A percentile compares a stretch with the other conserved stretches of the same genome.
These are phyloP conservation scores for Vireo griseus DNA, from an alignment of 2,797 vertebrate genomes.

Conservation along the genomic window DNA sequence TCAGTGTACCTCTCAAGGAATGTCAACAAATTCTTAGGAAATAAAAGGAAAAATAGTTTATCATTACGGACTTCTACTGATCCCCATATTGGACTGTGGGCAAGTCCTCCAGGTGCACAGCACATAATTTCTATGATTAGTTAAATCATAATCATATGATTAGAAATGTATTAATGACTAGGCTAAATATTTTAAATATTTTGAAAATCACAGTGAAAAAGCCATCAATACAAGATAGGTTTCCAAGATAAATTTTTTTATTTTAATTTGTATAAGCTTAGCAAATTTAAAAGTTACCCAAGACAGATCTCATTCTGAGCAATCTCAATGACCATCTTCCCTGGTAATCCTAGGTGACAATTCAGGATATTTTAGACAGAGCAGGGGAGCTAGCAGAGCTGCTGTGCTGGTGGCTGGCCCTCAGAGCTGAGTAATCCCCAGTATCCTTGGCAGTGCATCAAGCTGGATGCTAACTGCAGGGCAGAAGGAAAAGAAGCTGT, in stretches of 20 bases:
- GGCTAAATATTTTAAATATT: background rate
- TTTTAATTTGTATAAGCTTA: background rate
- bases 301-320: background rate
- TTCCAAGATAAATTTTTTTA: background rate
- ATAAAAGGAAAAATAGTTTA: background rate
- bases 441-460: background rate
- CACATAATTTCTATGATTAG: background rate
- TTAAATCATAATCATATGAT: background rate
- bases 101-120: background rate
- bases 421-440: background rate
- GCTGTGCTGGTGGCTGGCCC: background rate
- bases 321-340: background rate
- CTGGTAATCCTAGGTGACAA: background rate
- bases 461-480: background rate
- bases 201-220: background rate
- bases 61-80: background rate
- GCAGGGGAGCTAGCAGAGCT: background rate
- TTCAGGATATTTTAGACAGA: background rate
- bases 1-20: background rate
- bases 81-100: fast-evolving
- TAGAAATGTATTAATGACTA: background rate
- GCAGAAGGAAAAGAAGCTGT: background rate
- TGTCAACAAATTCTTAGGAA: background rate
- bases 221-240: background rate
- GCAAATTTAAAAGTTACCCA: background rate